Percentiles rank a stretch among this genome's conserved stretches.
These are phyloP conservation scores for Dicaeum eximium DNA, from an alignment of 2,113 vertebrate species.

Conservation along the genomic window DNA sequence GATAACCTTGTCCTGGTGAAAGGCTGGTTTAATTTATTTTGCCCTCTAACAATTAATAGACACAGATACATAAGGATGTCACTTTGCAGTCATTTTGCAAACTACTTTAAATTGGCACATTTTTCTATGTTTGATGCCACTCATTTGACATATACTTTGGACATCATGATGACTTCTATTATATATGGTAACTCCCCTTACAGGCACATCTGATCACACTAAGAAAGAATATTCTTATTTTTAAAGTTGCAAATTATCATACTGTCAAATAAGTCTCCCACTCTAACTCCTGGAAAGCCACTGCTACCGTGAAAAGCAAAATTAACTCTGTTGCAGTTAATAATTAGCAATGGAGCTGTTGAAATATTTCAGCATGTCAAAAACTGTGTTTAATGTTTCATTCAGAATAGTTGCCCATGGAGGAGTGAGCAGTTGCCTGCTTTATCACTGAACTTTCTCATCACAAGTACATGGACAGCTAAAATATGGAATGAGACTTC, in stretches of 20 bases:
- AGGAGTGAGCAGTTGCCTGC: conserved; percentile 7
- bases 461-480: not conserved
- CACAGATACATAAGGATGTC: not conserved
- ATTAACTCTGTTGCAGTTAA: not conserved
- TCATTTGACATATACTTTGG: not conserved
- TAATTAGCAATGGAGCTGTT: not conserved
- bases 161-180: not conserved
- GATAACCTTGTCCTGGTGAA: not conserved
- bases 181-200: not conserved
- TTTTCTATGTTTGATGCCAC: not conserved
- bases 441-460: conserved; percentile 25
- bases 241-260: not conserved
- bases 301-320: not conserved
- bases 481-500: conserved; percentile 42
- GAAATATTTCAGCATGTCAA: not conserved
- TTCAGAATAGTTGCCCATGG: not conserved
- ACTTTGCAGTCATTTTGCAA: not conserved
- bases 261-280: not conserved
- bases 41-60: not conserved
- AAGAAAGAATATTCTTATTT: conserved; percentile 5
- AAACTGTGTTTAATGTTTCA: conserved; percentile 8
- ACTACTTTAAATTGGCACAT: not conserved
- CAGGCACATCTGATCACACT: not conserved
- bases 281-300: not conserved
- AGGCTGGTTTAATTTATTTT: not conserved